Base-by-base conservation (phyloP, 2,113 vertebrate genomes). In the Syrmaticus mikado region DNA sequence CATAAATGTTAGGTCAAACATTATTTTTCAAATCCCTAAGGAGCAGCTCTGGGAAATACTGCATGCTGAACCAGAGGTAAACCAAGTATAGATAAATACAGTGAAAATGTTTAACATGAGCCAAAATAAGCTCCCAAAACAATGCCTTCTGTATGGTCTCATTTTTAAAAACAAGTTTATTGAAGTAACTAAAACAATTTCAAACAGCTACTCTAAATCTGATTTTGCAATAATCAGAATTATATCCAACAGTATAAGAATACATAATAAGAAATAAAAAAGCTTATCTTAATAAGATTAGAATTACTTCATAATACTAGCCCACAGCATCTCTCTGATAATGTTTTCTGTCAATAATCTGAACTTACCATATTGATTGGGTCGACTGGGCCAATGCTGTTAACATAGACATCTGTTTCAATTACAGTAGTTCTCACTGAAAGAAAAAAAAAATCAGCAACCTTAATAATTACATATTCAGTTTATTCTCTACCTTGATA, bases 361-460 rank as follows among this genome's bases (percentile, higher is more conserved):
- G 78, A 83, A 97, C 99, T 98, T 96, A 99, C 99, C 99, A 99
- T 99, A 93, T 99, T 99, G 93, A 99, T 99, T 62, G 99, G 99
- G 97, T 99, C 99, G 52, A 99, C 99, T 38, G 99, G 99, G 93
- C 99, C 99, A 71, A 99, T 99, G 96, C 99, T 99, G 98, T 99
- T 99, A 82, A 99, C 98, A 82, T 99, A 99, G 81, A 99, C 98
- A 18, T 99, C 99, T 77, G 99, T 99, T 98, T 99, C 99, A 92
- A 99, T 99, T 95, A 99, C 98, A 1, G 99, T 99, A 7, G 99
- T 99, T 89, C 98, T 98, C 97, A 99, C 99, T 99, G 97, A 98
- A 98, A 75, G 97, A 30, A 18, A 57, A 30, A 57, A 30, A 30
- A 32, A 30, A 55, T 6, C 20, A 97, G 57, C 45, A 96, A 50